phyloP scores from a whole-genome alignment of 2,113 vertebrate species.

The Cichladusa arquata region DNA sequence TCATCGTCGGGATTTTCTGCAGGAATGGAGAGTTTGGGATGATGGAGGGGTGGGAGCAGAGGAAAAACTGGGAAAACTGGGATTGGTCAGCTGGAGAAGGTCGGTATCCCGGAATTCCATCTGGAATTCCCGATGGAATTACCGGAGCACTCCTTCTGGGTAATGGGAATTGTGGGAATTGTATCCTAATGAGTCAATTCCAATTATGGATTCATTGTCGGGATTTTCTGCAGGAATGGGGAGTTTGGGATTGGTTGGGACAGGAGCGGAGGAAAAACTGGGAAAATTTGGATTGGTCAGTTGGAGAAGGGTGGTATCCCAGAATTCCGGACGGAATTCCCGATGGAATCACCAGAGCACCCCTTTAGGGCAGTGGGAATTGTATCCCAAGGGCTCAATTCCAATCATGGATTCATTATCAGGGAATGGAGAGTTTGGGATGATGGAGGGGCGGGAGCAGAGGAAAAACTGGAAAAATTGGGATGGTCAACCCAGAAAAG shows the following conservation, averaged over 20 bases:
- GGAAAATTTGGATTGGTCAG: neutral
- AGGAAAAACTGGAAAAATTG: neutral
- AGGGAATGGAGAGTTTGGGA: neutral
- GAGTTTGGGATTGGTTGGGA: neutral
- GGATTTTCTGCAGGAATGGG: neutral
- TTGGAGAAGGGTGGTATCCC: neutral
- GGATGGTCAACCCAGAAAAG: no score
- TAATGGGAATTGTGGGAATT: neutral
- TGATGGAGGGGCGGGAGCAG: no score
- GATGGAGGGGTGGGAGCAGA: neutral
- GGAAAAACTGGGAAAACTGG: neutral
- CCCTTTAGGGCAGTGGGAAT: neutral
- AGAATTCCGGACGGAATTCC: no score
- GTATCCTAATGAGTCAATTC: neutral
- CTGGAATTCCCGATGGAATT: neutral
- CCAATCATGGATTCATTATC: neutral
- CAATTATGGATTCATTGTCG: neutral
- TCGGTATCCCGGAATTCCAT: constrained; percentile 25
- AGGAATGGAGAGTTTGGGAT: neutral
- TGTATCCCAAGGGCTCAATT: neutral
- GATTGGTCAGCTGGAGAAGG: constrained; percentile 62
- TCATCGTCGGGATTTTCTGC: neutral
- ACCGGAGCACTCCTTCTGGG: no score
- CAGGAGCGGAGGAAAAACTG: neutral
- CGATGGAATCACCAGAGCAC: neutral